phyloP scores from a whole-genome alignment of 2,797 vertebrate genomes.

The Esox masquinongy region DNA sequence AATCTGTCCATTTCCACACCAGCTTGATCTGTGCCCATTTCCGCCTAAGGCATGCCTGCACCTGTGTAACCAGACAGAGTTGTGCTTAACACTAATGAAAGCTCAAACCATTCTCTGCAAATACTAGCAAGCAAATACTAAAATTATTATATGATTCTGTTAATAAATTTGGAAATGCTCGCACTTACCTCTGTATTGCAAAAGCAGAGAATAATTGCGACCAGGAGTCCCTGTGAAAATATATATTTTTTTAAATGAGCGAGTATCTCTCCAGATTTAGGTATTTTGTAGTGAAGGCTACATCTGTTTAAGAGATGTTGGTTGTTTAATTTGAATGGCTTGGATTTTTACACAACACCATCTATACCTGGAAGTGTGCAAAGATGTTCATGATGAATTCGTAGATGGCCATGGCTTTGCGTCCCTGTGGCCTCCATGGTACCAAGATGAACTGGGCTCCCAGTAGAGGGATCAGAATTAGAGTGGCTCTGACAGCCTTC shows the following conservation, averaged over 20 bases:
- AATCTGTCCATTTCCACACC: conserved; percentile 62
- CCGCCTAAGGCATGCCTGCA: conserved; percentile 70
- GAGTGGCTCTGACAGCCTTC: conserved; percentile 80
- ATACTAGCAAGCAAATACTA: background rate
- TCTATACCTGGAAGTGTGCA: conserved; percentile 72
- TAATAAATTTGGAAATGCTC: background rate
- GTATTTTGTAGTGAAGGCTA: background rate
- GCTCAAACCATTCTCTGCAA: background rate
- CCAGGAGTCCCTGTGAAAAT: conserved; percentile 74
- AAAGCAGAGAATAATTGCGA: conserved; percentile 82
- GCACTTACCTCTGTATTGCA: conserved; percentile 77
- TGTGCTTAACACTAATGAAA: background rate
- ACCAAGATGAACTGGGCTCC: conserved; percentile 76
- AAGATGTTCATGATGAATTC: conserved; percentile 70
- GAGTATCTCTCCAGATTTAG: conserved; percentile 10
- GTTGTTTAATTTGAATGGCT: background rate
- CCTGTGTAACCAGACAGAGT: conserved; percentile 51
- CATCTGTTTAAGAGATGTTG: too few species aligned
- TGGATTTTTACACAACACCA: background rate
- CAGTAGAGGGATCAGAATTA: conserved; percentile 80
- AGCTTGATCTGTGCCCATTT: conserved; percentile 68
- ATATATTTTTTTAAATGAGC: too few species aligned
- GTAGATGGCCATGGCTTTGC: conserved; percentile 53
- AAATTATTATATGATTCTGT: background rate
- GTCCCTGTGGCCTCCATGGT: conserved; percentile 62